Base-by-base conservation (phyloP, 2,888 invertebrate genomes). In the Drosophila subquinaria region DNA sequence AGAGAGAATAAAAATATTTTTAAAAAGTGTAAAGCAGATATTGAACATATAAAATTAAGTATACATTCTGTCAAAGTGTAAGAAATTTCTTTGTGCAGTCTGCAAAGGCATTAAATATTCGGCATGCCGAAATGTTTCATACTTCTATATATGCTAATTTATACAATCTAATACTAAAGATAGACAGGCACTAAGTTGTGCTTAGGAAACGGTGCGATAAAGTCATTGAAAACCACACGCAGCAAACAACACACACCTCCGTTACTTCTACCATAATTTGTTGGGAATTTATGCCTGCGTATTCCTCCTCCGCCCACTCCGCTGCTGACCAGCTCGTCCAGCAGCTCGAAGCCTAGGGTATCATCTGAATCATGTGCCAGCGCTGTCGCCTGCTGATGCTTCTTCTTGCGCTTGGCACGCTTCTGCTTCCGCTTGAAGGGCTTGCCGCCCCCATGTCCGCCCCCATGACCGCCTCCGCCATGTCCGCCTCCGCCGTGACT, bases 201-300 rank as follows among this genome's bases (percentile, higher is more conserved):
- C 88, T 85, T 52, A 61, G 87, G 78, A 91, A 90, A 91, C 45
- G 89, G 92, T 91, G 92, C 91, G 90, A 64, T 76, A 83, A 87
- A 89, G 82, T 90, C 88, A 84, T 85, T 84, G 78, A 89, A 91
- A 90, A 91, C 83, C 85, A 90, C 90, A 91, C 91, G 83, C 91
- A 91, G 89, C 86, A 87, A 87, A 87, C 86, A 92, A 92, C 91
- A 91, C 91, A 91, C 91, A 91, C 91, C 91, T 91, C 91, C 91
- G 85, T 89, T 90, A 92, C 91, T 92, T 93, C 92, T 93, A 93
- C 93, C 93, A 92, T 93, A 92, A 90, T 92, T 93, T 76, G 88
- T 82, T 79, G 91, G 91, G 71, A 85, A 78, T 81, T 91, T 92
- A 71, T 90, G 87, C 79, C 92, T 92, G 77, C 84, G 89, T 67